Base-by-base conservation (phyloP, 35 echinoderm and acorn worm genomes). In the Lytechinus variegatus region DNA sequence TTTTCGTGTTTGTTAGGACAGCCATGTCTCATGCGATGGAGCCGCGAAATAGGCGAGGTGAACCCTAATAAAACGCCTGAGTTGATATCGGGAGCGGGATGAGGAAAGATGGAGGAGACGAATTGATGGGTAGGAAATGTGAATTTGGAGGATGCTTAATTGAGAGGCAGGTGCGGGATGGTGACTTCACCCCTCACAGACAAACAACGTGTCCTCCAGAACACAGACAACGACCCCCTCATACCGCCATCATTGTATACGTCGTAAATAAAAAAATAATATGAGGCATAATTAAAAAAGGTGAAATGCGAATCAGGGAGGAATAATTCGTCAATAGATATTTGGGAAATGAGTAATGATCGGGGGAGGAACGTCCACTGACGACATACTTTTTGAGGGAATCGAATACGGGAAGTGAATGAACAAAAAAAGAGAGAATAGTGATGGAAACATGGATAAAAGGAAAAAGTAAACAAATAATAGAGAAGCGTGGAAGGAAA, bases 41-140 rank as follows among this genome's bases (percentile, higher is more conserved):
- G 12, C 66, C 14, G 66, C 5, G 21, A 24, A 79, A 79, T 79
- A 16, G 6, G 66, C 66, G 66, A 79, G 3, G 6, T 79, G 66
- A 27, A 79, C 19, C 66, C 66, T 54, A 90, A 90, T 90, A 90
- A 90, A 90, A 90, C 52, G 88, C 88, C 88, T 90, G 88, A 90
- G 88, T 90, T 90, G 88, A 54, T 90, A 90, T 52, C 88, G 88
- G 88, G 88, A 44, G 29, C 88, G 88, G 88, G 88, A 28, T 90
- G 88, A 54, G 52, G 88, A 44, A 33, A 44, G 88, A 54, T 54
- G 88, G 88, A 90, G 29, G 16, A 19, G 88, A 90, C 28, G 52
- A 90, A 54, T 90, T 90, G 88, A 90, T 90, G 88, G 52, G 88
- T 52, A 90, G 88, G 88, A 90, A 90, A 90, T 90, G 88, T 90